Base-by-base conservation (phyloP, 1,140 invertebrate species). In the Magallana angulata region DNA sequence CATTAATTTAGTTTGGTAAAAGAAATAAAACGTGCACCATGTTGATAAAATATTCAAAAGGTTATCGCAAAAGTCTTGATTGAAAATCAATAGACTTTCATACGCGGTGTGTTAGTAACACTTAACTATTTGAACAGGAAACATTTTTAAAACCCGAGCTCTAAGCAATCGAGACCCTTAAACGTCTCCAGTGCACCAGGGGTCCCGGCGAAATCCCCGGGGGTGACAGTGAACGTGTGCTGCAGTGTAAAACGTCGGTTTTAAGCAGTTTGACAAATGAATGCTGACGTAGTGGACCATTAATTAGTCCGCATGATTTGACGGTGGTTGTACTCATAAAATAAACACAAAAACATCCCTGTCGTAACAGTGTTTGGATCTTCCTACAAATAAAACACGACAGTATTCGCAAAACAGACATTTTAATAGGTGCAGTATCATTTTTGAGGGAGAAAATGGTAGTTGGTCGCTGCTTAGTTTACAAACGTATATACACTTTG, bases 11-110 rank as follows among this genome's bases (percentile, higher is more conserved):
- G 24, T 24, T 48, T 48, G 36, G 9, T 24, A 18, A 9, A 71
- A 71, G 9, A 18, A 30, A 9, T 2, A 76, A 36, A 76, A 30
- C 68, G 7, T 80, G 71, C 12, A 80, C 12, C 12, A 84, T 24
- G 12, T 84, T 84, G 48, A 59, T 84, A 36, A 24, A 84, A 62
- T 84, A 86, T 86, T 81, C 81, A 83, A 57, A 36, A 62, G 62
- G 60, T 68, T 85, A 48, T n/a, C 58, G 8, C 59, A 36, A 36
- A 24, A 86, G 71, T 71, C 80, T 57, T 86, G 68, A 81, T 76
- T 36, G 30, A 18, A 48, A n/a, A n/a, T 58, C 68, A 68, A 36
- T 84, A 80, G 58, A 56, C n/a, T 80, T 58, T 82, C 56, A 12
- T 24, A 8, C 24, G 36, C 7, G 9, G 12, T 56, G n/a, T 14